Evolutionary conservation across 2,113 vertebrate species (phyloP), one percentile per base, ranked within the genome.

Genomic region (Ageneiosus marmoratus): DNA sequence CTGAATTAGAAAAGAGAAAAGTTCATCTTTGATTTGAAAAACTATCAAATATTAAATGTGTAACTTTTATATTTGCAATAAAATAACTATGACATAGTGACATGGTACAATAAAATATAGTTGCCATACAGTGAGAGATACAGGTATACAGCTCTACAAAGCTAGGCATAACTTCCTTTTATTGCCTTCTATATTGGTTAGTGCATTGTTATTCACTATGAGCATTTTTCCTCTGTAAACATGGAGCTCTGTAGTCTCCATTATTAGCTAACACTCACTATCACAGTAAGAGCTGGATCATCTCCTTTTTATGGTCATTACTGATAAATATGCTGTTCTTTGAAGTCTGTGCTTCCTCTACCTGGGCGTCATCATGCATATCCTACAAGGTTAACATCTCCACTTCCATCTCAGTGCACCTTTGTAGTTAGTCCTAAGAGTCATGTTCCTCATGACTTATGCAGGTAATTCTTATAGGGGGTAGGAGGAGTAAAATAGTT

Each of bases 1-100:
- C 97, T 98, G 87, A 58, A 82, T 24, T 60, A 6, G n/a, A n/a
- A n/a, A n/a, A 63, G 56, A 83, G 78, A 20, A 0, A 65, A 13
- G 4, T 50, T 9, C 2, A 60, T 69, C 58, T 58, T 48, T 24
- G 10, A 76, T 24, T 9, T 58, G 62, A 4, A 34, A 80, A 41
- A 50, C 11, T 1, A 1, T 62, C 4, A 50, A 46, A 27, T 20
- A 18, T 46, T n/a, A 22, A 22, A 34, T 67, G 7, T 67, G 8
- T 67, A 24, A 10, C 9, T 18, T 74, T 74, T 18, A 73, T 73
- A 16, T 74, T 32, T 20, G 16, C 0, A 48, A 51, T 10, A 32
- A 75, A 34, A 7, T n/a, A n/a, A n/a, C n/a, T 16, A 29, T 34
- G 62, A 18, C 11, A 63, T 67, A 37, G 15, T 32, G 4, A 41